phyloP scores from a whole-genome alignment of 2,797 vertebrate genomes.

The Neopelma chrysocephalum region DNA sequence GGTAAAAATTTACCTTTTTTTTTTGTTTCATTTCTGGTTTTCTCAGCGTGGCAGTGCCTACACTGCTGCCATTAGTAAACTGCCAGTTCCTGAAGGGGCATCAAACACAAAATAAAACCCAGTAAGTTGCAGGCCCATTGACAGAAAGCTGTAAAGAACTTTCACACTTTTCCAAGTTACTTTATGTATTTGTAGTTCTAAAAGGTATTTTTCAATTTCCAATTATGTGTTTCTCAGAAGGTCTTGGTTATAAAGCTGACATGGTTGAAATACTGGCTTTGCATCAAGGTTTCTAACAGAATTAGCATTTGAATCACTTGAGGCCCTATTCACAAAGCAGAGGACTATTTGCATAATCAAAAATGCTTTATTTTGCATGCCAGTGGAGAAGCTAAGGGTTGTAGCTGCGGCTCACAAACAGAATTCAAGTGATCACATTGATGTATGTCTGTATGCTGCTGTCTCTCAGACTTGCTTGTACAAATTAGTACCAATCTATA shows the following conservation, averaged over 20 bases:
- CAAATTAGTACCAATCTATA: not conserved
- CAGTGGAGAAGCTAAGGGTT: not conserved
- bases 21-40: not conserved
- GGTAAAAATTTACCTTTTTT: not conserved
- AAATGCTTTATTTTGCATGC: slow-evolving; percentile 33
- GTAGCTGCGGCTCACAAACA: not conserved
- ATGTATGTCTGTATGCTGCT: not conserved
- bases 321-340: slow-evolving; percentile 43
- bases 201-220: slow-evolving; percentile 52
- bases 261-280: slow-evolving; percentile 55
- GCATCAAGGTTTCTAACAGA: slow-evolving; percentile 45
- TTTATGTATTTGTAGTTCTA: slow-evolving; percentile 16
- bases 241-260: slow-evolving; percentile 20
- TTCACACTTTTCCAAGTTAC: slow-evolving; percentile 18
- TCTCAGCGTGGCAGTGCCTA: not conserved
- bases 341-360: slow-evolving; percentile 34
- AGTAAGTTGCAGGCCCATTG: not conserved
- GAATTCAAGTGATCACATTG: not conserved
- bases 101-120: not conserved
- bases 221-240: slow-evolving; percentile 46
- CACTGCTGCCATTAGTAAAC: not conserved
- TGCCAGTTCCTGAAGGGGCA: not conserved
- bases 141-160: not conserved
- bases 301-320: slow-evolving; percentile 66
- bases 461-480: not conserved